Base-by-base conservation (phyloP, 92 coral and sea anemone species). In the Meandrina meandrites region DNA sequence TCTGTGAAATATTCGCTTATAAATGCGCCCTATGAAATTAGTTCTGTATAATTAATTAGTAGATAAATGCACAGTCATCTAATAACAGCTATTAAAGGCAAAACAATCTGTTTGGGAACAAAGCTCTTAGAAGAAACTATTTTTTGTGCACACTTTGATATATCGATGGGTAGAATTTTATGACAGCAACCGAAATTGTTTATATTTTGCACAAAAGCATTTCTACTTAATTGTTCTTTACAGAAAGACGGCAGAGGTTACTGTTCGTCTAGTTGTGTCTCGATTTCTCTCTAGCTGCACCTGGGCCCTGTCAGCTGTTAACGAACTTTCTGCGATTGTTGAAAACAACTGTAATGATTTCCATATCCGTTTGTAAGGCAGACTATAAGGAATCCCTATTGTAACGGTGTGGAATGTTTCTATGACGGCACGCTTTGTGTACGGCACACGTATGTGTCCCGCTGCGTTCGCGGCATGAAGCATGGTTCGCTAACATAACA, bases 161-260 rank as follows among this genome's bases (percentile, higher is more conserved):
- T 24, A 53, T 19, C 5, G 60, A 45, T 8, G 40, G 17, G 1
- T 27, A 74, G 53, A 27, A 34, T 13, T 47, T 72, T 83, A 19
- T 51, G 68, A 24, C 50, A 72, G 22, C n/a, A 57, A 78, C 62
- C 87, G 40, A 84, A 72, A 53, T 56, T 74, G 22, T 31, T 40
- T 1, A 15, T 72, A 14, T 13, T 1, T 4, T 0, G 31, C 76
- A 72, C 42, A 56, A 73, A 54, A 50, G 76, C 80, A 34, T 53
- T 84, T 42, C 40, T 68, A 32, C 16, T 56, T 42, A 14, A 22
- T 53, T 84, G 58, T 84, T 67, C 36, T 19, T 7, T 19, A 10
- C 3, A 51, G 24, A 51, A 79, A 79, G 28, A 81, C 75, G 24
- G 24, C 14, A 48, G 45, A 51, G 28, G 24, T 32, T 34, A 31